A percentile compares a stretch with the other conserved stretches of the same genome.
These are phyloP conservation scores for Mamestra brassicae DNA, from an alignment of 2,888 invertebrate genomes.

Conservation along the genomic window DNA sequence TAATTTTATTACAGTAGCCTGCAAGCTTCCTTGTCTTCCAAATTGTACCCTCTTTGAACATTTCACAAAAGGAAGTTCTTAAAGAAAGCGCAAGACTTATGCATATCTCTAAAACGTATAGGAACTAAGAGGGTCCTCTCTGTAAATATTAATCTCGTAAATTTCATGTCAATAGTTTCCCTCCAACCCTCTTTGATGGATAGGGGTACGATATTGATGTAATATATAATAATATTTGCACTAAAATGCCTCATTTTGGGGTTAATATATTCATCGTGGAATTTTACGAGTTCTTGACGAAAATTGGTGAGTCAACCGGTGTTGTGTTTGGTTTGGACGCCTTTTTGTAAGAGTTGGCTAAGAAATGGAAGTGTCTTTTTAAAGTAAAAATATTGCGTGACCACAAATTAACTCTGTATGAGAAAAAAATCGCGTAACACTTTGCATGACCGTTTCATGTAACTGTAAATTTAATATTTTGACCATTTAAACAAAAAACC, in stretches of 20 bases:
- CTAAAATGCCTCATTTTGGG: slow-evolving; percentile 73
- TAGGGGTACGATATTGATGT: slow-evolving; percentile 84
- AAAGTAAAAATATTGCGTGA: neutral
- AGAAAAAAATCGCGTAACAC: no score
- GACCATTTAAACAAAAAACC: no score
- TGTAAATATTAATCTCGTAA: slow-evolving; percentile 90
- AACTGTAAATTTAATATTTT: neutral
- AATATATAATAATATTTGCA: slow-evolving; percentile 80
- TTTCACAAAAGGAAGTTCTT: neutral
- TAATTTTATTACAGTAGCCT: no score
- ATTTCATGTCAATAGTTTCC: slow-evolving; percentile 84
- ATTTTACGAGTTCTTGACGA: slow-evolving; percentile 31
- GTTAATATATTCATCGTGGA: slow-evolving; percentile 72
- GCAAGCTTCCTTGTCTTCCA: no score
- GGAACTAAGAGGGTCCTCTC: slow-evolving; percentile 65
- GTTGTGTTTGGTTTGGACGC: neutral
- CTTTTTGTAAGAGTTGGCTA: neutral
- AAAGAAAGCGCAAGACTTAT: slow-evolving; percentile 11
- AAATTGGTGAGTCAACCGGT: neutral
- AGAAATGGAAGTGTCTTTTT: neutral
- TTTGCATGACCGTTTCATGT: neutral
- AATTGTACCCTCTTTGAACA: neutral
- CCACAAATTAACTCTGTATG: no score
- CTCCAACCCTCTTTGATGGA: slow-evolving; percentile 82
- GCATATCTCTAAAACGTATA: slow-evolving; percentile 28